Conservation (phyloP, 2,888 invertebrate genomes). For the Galerucella pusilla region DNA sequence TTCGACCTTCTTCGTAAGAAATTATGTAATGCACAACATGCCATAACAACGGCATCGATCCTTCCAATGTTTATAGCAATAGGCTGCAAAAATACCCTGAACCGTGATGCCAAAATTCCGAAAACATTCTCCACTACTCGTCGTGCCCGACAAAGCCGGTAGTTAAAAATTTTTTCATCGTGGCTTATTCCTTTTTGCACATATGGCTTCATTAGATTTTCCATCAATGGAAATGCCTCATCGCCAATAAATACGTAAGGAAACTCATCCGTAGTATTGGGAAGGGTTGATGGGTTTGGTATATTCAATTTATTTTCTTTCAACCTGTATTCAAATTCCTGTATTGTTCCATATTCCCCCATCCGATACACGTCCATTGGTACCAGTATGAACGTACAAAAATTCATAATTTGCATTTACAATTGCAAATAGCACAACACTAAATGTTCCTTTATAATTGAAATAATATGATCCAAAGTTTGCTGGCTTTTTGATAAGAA, state of each 20-base stretch:
- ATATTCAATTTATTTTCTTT: conserved; percentile 23
- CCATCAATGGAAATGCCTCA: too few species aligned
- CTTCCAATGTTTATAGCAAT: conserved; percentile 27
- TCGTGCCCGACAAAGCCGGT: conserved; percentile 16
- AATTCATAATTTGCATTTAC: too few species aligned
- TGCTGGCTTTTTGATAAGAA: too few species aligned
- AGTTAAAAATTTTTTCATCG: conserved; percentile 34
- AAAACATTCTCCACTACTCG: conserved; percentile 39
- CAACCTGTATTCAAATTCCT: too few species aligned
- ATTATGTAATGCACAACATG: conserved; percentile 39
- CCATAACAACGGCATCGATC: conserved; percentile 32
- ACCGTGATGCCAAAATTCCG: conserved; percentile 35
- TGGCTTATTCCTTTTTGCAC: conserved; percentile 28
- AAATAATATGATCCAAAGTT: too few species aligned
- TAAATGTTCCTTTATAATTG: too few species aligned
- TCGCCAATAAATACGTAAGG: too few species aligned
- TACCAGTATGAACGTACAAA: too few species aligned
- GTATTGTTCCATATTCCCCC: too few species aligned
- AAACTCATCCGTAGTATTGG: conserved; percentile 11
- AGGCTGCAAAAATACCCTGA: conserved; percentile 24
- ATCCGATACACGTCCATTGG: too few species aligned
- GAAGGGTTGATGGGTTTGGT: conserved; percentile 25
- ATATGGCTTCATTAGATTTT: too few species aligned
- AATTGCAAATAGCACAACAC: too few species aligned
- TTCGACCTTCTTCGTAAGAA: conserved; percentile 28